phyloP scores from a whole-genome alignment of 2,113 vertebrate species.

The Plectropomus leopardus region DNA sequence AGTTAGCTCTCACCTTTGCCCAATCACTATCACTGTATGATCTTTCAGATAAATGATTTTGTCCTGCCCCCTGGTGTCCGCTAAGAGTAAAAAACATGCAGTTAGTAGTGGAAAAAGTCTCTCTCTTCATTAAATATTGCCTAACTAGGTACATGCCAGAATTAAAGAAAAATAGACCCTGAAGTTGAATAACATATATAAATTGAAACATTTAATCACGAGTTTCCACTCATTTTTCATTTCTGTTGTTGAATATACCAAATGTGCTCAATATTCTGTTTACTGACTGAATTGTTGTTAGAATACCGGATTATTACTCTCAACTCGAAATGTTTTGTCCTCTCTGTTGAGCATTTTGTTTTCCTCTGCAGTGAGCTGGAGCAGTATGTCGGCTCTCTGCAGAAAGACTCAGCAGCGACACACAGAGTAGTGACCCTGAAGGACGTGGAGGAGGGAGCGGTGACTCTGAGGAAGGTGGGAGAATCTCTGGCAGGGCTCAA shows the following conservation, averaged over 20 bases:
- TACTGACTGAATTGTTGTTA: not conserved
- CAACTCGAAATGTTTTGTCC: not conserved
- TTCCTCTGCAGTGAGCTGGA: constrained; percentile 90
- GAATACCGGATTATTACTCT: not conserved
- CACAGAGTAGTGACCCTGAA: constrained; percentile 89
- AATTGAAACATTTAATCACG: not conserved
- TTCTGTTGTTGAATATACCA: not conserved
- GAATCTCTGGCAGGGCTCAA: constrained; percentile 94
- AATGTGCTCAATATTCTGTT: not conserved
- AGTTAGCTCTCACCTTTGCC: constrained; percentile 10
- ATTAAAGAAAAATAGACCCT: not conserved
- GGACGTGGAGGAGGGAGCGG: constrained; percentile 94
- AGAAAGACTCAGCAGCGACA: constrained; percentile 82
- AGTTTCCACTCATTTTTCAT: not conserved
- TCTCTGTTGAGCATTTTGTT: not conserved
- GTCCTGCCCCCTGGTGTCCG: constrained; percentile 74
- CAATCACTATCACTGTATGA: not conserved
- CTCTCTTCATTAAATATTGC: not conserved
- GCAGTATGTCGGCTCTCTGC: constrained; percentile 90
- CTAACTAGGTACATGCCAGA: not conserved
- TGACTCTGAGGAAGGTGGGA: constrained; percentile 93
- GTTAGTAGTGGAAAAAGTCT: not conserved
- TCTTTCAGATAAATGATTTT: constrained; percentile 23
- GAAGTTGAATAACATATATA: not conserved
- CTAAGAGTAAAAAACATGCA: not conserved